Base-by-base conservation (phyloP, 2,888 invertebrate species). In the Diploptera punctata region DNA sequence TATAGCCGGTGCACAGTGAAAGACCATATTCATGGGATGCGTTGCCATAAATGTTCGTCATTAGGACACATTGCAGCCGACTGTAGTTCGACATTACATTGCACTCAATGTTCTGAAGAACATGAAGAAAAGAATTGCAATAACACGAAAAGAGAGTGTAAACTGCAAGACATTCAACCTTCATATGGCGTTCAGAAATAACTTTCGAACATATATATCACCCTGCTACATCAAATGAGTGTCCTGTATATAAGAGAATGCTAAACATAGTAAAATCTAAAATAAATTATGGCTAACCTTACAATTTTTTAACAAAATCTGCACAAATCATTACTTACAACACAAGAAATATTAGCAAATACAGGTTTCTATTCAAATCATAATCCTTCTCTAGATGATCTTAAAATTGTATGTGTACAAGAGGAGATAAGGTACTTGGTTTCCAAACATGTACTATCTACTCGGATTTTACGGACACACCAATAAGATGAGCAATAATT, bases 401-500 rank as follows among this genome's bases (percentile, higher is more conserved):
- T n/a, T 10, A 47, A n/a, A 47, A 10, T 47, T n/a, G 5, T 33
- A 10, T 47, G 47, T 47, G n/a, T 47, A 4, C 47, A 47, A n/a
- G 47, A 47, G 16, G 18, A n/a, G 3, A 47, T n/a, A 47, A n/a
- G 47, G 18, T 47, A n/a, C 18, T n/a, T 4, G 13, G 47, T 7
- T n/a, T 47, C n/a, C n/a, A n/a, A n/a, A 5, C 10, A 33, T 33
- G 33, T 5, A 5, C 5, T 33, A 18, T 18, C 18, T 5, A 2
- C 7, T 52, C 13, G 7, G 13, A 7, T 13, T 52, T 5, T 5
- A 21, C 7, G 7, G 13, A 52, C 13, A 9, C 7, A 52, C 7
- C n/a, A 52, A 76, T 72, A 70, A 65, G 60, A 29, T n/a, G 4
- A 3, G 60, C 60, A 1, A 60, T 31, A 4, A 29, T 31, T 13